A percentile compares a stretch with the other conserved stretches of the same genome.
Evolutionary conservation across 2,113 vertebrate species (phyloP).

Genomic region (Poeciliopsis prolifica): DNA sequence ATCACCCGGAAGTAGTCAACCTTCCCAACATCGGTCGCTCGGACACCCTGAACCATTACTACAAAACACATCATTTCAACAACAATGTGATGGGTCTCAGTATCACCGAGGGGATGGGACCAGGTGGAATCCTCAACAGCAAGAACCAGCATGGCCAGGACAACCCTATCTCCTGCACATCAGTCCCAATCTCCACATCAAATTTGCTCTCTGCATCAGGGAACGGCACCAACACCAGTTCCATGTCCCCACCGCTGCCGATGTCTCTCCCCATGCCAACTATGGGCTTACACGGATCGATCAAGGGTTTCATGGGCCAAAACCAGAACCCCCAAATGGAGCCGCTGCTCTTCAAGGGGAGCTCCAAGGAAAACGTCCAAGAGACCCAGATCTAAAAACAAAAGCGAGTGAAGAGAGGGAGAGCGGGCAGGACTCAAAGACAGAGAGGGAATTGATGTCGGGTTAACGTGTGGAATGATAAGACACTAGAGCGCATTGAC

Average conservation of each 20-base stretch:
- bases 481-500: constrained; percentile 77
- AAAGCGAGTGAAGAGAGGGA: constrained; percentile 54
- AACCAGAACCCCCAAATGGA: constrained; percentile 85
- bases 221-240: constrained; percentile 69
- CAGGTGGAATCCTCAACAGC: constrained; percentile 70
- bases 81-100: constrained; percentile 83
- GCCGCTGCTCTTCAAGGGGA: constrained; percentile 92
- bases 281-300: constrained; percentile 83
- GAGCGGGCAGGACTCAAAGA: constrained; percentile 58
- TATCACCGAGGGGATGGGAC: constrained; percentile 64
- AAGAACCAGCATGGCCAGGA: constrained; percentile 75
- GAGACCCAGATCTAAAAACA: constrained; percentile 90
- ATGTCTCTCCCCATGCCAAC: constrained; percentile 82
- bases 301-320: constrained; percentile 87
- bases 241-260: constrained; percentile 76
- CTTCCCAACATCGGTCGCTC: constrained; percentile 84
- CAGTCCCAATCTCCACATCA: constrained; percentile 71
- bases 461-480: constrained; percentile 67
- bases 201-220: constrained; percentile 70
- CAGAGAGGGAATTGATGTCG: constrained; percentile 75
- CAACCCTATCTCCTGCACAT: constrained; percentile 77
- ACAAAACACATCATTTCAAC: constrained; percentile 90
- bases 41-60: constrained; percentile 92
- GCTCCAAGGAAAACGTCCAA: constrained; percentile 95
- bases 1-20: constrained; percentile 84